Evolutionary conservation across 2,888 invertebrate species (phyloP), one percentile per base, ranked within the genome.

Genomic region (Plagiodera versicolora): DNA sequence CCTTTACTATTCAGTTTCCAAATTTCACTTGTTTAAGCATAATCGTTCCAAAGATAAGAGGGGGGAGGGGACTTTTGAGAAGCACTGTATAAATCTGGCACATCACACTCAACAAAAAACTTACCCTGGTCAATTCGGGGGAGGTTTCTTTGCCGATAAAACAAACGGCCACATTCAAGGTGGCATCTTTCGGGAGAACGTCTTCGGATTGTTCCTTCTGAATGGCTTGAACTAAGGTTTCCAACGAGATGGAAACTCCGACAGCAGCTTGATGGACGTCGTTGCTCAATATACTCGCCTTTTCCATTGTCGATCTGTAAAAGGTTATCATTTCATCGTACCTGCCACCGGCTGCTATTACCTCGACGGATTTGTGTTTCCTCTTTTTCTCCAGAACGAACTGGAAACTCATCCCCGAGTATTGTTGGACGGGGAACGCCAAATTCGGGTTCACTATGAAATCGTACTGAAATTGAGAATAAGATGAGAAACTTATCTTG

Each of bases 331-430:
- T 84, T 9, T 85, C 85, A 78, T 97, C 95, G 72, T 96, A 98
- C 69, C 95, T 86, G 39, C 96, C 95, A 0, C 97, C 97, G 6
- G 88, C 90, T 0, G 95, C 95, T 46, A 97, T 83, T 0, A 95
- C 87, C 67, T 85, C 91, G 71, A 82, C 85, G 65, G 81, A 86
- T 16, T 79, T 78, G 81, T 82, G 82, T 64, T 82, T 83, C 56
- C 82, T 81, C 64, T 83, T 85, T 63, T 82, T 82, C 66, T 83
- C 84, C 49, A 83, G 73, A 2, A 85, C 85, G 67, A 90, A 82
- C 77, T 90, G 89, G 74, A 85, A 90, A 66, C 89, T 83, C 71
- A 89, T 81, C 0, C 90, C 90, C 4, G 86, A 87, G 75, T 86
- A 88, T 67, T 87, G 85, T 44, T 83, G 81, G n/a, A 84, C 78